Base-by-base conservation (phyloP, 2,113 vertebrate genomes). In the Hypanus sabinus region DNA sequence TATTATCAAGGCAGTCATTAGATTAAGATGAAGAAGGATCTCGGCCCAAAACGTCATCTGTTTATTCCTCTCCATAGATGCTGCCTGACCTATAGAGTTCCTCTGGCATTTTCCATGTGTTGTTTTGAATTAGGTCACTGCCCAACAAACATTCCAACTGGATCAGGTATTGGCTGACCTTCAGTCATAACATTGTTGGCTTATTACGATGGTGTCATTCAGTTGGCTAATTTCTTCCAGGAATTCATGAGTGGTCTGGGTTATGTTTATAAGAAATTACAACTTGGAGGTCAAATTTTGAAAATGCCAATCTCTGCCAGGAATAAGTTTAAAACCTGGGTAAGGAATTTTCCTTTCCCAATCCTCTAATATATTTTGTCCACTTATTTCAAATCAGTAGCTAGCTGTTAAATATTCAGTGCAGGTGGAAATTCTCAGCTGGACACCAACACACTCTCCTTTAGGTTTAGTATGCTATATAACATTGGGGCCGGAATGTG, bases 221-320 rank as follows among this genome's bases (percentile, higher is more conserved):
- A 12, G 55, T 88, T 62, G 62, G 85, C 60, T 68, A n/a, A 90
- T 90, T 5, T 12, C 85, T 90, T 90, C 85, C 85, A 90, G 85
- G 24, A 90, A 90, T 90, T 33, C 60, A 65, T 33, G 30, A 90
- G 12, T 0, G n/a, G n/a, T 68, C 60, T 33, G 12, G 60, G 65
- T 90, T 65, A 90, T 88, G 83, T 68, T 65, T 90, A 65, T 60
- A 90, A 65, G 30, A 90, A 90, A 90, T 90, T 65, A 20, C 83
- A 90, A 90, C 5, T 9, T 90, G 30, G 14, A 5, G n/a, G 60
- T 90, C 62, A 65, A 83, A 83, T 20, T 55, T 83, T 55, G 46
- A 83, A 83, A 18, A 33, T 68, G 60, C 60, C 83, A 87, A 11
- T 87, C 10, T 60, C 24, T 60, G 57, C 83, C n/a, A 90, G 14